Evolutionary conservation across 2,888 invertebrate genomes (phyloP), one percentile per base, ranked within the genome.

Genomic region (Cheilosia vulpina): DNA sequence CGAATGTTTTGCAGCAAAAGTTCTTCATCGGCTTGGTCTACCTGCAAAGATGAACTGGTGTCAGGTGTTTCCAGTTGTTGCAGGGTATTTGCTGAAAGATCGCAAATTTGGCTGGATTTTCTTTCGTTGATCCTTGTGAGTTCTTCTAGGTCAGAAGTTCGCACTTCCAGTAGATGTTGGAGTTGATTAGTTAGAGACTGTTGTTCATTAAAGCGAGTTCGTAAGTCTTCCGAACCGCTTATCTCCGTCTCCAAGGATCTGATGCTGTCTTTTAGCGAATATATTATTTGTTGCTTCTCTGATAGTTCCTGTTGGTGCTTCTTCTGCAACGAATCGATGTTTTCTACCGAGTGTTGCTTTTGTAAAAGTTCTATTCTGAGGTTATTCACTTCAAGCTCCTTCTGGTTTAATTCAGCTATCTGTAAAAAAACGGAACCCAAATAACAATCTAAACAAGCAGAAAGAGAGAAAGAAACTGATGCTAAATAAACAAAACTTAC

Each of bases 121-220:
- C 34, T 43, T 57, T 43, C 55, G 5, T 43, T 21, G 6, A 52
- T 6, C 15, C 15, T 21, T 15, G 0, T 47, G 15, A 89, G 81
- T 45, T 89, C 85, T 21, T 84, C 71, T 11, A 90, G 69, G 71
- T 91, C 90, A 27, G 88, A 72, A 21, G 88, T 84, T 38, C 88
- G 89, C 0, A 89, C 84, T n/a, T 89, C 87, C 4, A 90, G 47
- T 4, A 87, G 73, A 27, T 88, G 88, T 17, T 88, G 83, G 11
- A 92, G 69, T 9, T 89, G 88, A 15, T 90, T 89, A 45, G 91
- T 87, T 60, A 89, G 89, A 1, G 88, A 87, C 34, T 89, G 87
- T 50, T 90, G 90, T 2, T 89, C 81, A 34, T 90, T 90, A 57
- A 89, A 89, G 27, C 89, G 88, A 21, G 84, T 62, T 21, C 89